These are phyloP conservation scores for Chlamydotis undulata DNA, from an alignment of 2,113 vertebrate species.

Conservation along the genomic window DNA sequence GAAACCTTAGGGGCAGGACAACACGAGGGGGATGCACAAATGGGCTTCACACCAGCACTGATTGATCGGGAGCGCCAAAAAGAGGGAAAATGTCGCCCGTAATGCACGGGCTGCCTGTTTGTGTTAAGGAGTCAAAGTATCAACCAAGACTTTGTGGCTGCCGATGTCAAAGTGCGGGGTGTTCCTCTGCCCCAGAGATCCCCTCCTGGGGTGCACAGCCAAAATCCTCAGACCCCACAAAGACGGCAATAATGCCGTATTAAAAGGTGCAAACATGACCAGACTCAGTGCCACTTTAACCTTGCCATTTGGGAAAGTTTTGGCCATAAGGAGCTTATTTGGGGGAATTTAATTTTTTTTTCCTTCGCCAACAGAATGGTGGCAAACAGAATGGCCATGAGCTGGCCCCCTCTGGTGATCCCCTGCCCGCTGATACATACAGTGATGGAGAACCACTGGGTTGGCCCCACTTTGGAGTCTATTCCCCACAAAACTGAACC, in stretches of 20 bases:
- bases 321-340: not conserved
- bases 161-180: not conserved
- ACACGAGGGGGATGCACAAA: not conserved
- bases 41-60: not conserved
- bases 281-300: not conserved
- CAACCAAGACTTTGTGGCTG: too few relatives aligned
- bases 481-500: not conserved
- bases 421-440: not conserved
- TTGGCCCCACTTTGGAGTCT: not conserved
- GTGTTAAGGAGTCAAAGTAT: not conserved
- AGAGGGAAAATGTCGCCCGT: not conserved
- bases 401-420: not conserved
- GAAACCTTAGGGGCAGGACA: not conserved
- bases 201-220: not conserved
- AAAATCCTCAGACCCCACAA: not conserved
- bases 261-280: not conserved
- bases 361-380: not conserved
- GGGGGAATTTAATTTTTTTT: not conserved
- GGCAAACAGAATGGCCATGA: not conserved
- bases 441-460: not conserved
- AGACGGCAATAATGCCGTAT: not conserved
- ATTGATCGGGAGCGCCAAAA: not conserved
- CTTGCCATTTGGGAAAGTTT: not conserved
- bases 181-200: not conserved
- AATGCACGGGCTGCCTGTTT: fast-evolving